Evolutionary conservation across 2,888 invertebrate species (phyloP).

Genomic region (Brachyptera putata): DNA sequence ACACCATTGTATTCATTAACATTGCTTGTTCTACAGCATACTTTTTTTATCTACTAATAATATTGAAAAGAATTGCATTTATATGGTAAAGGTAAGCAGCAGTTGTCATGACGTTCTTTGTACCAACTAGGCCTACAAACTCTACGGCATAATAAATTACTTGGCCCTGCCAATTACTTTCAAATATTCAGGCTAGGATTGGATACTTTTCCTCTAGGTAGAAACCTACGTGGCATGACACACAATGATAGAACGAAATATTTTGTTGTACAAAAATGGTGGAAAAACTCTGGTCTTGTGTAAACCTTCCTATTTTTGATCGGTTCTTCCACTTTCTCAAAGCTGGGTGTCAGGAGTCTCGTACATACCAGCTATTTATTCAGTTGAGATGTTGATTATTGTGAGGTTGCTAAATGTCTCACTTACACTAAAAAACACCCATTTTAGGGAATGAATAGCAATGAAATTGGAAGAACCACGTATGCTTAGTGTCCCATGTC

Average conservation of each 20-base stretch:
- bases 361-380: neutral
- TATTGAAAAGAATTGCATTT: neutral
- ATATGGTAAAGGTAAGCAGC: conserved; percentile 11
- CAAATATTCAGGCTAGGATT: neutral
- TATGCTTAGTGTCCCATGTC: conserved; percentile 11
- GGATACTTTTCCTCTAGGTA: neutral
- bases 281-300: conserved; percentile 34
- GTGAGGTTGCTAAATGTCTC: too few species aligned
- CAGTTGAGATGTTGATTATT: neutral
- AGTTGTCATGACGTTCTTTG: conserved; percentile 7
- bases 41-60: too few species aligned
- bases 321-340: conserved; percentile 27
- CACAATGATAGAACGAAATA: neutral
- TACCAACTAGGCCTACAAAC: neutral
- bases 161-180: neutral
- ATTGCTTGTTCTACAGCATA: too few species aligned
- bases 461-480: conserved; percentile 6
- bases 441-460: neutral
- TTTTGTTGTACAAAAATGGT: conserved; percentile 22
- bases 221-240: neutral
- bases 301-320: conserved; percentile 22
- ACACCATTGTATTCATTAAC: too few species aligned
- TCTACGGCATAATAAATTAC: neutral
- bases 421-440: neutral
- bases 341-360: neutral